phyloP scores from a whole-genome alignment of 2,113 vertebrate species.

The Microcebus jonahi region DNA sequence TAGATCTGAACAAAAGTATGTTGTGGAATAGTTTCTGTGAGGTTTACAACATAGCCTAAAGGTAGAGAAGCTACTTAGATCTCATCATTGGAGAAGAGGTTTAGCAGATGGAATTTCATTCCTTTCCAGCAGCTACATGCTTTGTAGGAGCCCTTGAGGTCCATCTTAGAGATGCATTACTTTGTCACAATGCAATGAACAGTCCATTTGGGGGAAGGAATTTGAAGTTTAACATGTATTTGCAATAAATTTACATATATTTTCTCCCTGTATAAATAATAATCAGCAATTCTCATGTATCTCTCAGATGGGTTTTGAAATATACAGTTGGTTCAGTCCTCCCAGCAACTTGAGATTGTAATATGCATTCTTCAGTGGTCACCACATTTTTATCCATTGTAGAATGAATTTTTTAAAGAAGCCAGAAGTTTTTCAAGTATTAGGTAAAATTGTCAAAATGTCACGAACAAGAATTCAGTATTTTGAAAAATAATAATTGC shows the following conservation, averaged over 20 bases:
- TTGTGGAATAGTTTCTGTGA: background rate
- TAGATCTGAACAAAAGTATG: background rate
- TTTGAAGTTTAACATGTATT: background rate
- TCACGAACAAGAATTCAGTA: background rate
- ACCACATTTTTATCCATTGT: background rate
- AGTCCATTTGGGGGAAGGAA: background rate
- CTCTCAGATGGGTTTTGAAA: background rate
- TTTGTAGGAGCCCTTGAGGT: background rate
- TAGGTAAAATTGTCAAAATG: background rate
- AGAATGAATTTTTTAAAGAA: background rate
- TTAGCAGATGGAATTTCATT: background rate
- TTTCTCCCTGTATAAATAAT: background rate
- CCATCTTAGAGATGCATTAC: background rate
- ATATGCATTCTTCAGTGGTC: background rate
- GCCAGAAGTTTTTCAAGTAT: background rate
- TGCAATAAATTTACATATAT: background rate
- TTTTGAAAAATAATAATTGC: constrained; percentile 22
- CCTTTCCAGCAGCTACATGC: background rate
- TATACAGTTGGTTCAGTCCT: background rate
- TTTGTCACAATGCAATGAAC: background rate
- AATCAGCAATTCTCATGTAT: background rate
- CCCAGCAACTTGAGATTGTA: background rate
- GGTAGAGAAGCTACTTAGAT: background rate
- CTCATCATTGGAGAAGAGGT: background rate
- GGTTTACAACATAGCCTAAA: background rate